phyloP scores from a whole-genome alignment of 2,888 invertebrate species.

The Temnothorax ravouxi region DNA sequence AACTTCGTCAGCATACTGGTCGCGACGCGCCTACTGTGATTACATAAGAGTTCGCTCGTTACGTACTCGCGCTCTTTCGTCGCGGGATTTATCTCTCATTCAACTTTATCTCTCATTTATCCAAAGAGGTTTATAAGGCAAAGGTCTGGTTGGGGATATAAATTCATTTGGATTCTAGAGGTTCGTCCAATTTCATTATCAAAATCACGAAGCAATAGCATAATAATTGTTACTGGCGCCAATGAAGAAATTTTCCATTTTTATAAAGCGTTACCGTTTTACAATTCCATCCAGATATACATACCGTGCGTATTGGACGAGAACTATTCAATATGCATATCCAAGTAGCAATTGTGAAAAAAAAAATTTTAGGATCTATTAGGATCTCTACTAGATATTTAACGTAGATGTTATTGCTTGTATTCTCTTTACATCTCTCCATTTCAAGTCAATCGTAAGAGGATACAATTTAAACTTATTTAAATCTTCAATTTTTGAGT shows the following conservation, averaged over 20 bases:
- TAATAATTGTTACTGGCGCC: slow-evolving; percentile 28
- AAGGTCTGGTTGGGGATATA: neutral
- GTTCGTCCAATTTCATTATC: slow-evolving; percentile 20
- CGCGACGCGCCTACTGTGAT: slow-evolving; percentile 98
- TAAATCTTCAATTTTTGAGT: slow-evolving; percentile 28
- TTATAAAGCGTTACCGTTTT: slow-evolving; percentile 51
- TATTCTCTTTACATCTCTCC: slow-evolving; percentile 5
- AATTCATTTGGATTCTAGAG: slow-evolving; percentile 30
- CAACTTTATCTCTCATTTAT: slow-evolving; percentile 19
- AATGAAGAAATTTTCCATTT: slow-evolving; percentile 52
- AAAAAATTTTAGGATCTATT: slow-evolving; percentile 32
- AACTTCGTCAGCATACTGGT: slow-evolving; percentile 94
- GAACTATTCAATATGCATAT: slow-evolving; percentile 48
- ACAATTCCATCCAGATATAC: slow-evolving; percentile 46
- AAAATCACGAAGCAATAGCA: slow-evolving; percentile 46
- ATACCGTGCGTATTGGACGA: slow-evolving; percentile 30
- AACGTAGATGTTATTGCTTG: slow-evolving; percentile 40
- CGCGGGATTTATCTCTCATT: slow-evolving; percentile 4
- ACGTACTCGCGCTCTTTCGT: neutral
- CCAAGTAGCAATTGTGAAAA: slow-evolving; percentile 24
- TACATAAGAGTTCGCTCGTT: slow-evolving; percentile 88
- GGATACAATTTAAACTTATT: slow-evolving; percentile 25
- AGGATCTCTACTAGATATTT: slow-evolving; percentile 35
- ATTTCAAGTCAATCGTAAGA: slow-evolving; percentile 23
- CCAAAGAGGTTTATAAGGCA: neutral